Percentiles rank a stretch among this genome's conserved stretches.
These are phyloP conservation scores for Phlogophora meticulosa DNA, from an alignment of 2,888 invertebrate genomes.

Conservation along the genomic window DNA sequence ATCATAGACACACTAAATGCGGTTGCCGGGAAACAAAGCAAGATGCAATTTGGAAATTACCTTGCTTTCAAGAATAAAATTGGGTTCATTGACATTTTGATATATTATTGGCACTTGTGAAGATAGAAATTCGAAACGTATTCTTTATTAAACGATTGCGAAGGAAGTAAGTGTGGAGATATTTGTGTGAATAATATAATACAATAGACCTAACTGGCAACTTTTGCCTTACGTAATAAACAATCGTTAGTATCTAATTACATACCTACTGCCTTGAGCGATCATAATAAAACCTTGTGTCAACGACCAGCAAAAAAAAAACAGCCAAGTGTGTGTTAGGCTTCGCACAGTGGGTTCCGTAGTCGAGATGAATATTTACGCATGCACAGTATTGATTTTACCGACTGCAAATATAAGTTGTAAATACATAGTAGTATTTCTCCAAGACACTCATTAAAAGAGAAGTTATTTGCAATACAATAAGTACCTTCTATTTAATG, in stretches of 20 bases:
- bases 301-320: conserved; percentile 54
- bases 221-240: conserved; percentile 50
- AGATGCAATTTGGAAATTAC: not conserved
- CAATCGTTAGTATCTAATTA: conserved; percentile 44
- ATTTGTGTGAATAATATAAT: conserved; percentile 19
- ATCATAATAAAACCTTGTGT: conserved; percentile 51
- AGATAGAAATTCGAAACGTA: conserved; percentile 15
- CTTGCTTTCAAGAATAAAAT: not conserved
- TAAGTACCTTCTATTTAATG: no score
- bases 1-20: conserved; percentile 3
- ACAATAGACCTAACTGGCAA: conserved; percentile 9
- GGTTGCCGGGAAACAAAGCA: conserved; percentile 7
- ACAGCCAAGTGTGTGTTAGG: no score
- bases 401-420: no score
- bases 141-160: not conserved
- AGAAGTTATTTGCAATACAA: no score
- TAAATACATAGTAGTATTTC: no score
- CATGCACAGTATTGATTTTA: no score
- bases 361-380: no score
- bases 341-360: no score
- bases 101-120: no score
- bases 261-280: conserved; percentile 37
- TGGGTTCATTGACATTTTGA: conserved; percentile 21
- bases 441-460: no score
- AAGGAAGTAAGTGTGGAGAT: not conserved